A percentile compares a stretch with the other conserved stretches of the same genome.
Evolutionary conservation across 2,113 vertebrate species (phyloP).

Genomic region (Albula glossodonta): DNA sequence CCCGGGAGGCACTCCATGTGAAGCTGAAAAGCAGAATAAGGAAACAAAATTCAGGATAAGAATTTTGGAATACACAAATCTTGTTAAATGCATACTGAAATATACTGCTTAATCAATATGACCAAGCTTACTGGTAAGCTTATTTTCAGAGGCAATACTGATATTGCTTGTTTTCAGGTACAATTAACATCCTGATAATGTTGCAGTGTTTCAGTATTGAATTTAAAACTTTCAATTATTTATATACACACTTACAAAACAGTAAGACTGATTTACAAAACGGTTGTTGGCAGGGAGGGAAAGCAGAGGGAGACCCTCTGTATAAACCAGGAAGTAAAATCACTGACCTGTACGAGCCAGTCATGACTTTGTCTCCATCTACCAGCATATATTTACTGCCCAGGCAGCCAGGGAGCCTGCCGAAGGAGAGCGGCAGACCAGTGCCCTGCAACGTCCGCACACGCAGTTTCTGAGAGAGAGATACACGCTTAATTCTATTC

Average conservation of each 20-base stretch:
- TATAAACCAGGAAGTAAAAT: background rate
- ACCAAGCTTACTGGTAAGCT: background rate
- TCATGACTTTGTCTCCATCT: conserved; percentile 90
- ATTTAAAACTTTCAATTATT: no score
- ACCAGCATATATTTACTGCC: conserved; percentile 89
- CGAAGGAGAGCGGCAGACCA: conserved; percentile 79
- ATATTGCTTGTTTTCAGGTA: no score
- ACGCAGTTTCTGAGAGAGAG: conserved; percentile 78
- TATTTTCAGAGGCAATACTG: background rate
- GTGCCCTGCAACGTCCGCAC: conserved; percentile 79
- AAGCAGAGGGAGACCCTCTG: no score
- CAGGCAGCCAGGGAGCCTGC: conserved; percentile 80
- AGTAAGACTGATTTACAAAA: no score
- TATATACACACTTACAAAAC: no score
- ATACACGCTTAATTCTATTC: conserved; percentile 10
- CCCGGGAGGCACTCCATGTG: conserved; percentile 85
- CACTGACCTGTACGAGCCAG: conserved; percentile 85
- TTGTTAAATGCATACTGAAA: background rate
- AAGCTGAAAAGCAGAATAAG: conserved; percentile 69
- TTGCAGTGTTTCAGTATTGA: no score
- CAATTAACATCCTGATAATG: no score
- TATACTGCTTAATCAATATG: background rate
- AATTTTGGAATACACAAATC: background rate
- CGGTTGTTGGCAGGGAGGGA: no score
- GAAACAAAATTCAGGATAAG: background rate